Percentiles rank a stretch among this genome's conserved stretches.
phyloP scores from a whole-genome alignment of 2,888 invertebrate species.

The Morinoia aosen region DNA sequence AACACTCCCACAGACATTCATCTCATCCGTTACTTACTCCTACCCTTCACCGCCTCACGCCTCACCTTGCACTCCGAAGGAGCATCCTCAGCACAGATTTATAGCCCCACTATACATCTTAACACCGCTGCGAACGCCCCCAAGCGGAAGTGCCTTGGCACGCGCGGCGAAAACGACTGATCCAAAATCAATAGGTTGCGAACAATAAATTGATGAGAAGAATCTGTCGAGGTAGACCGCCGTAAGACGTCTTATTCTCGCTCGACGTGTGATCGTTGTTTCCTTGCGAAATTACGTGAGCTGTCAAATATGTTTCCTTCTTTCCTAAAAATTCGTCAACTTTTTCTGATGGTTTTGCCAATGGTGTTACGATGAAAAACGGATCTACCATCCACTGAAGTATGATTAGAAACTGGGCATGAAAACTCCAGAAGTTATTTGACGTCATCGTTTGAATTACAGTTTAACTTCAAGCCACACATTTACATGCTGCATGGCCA shows the following conservation, averaged over 20 bases:
- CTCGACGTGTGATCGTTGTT: neutral
- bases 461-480: too few relatives aligned
- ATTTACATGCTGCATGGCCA: too few relatives aligned
- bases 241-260: neutral
- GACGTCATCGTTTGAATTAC: neutral
- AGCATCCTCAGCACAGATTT: neutral
- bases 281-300: neutral
- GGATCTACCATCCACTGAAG: neutral
- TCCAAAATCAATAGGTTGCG: slow-evolving; percentile 17
- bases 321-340: neutral
- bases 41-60: neutral
- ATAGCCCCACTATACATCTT: neutral
- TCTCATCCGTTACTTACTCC: neutral
- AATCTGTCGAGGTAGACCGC: neutral
- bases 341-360: neutral
- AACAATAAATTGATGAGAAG: neutral
- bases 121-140: neutral
- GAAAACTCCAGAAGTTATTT: neutral
- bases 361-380: neutral
- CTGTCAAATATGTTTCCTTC: neutral
- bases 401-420: neutral
- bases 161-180: neutral
- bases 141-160: neutral
- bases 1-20: neutral
- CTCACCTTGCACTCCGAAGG: neutral